A percentile compares a stretch with the other conserved stretches of the same genome.
Conservation (phyloP, 2,888 invertebrate species). For the Bimastos eiseni region DNA sequence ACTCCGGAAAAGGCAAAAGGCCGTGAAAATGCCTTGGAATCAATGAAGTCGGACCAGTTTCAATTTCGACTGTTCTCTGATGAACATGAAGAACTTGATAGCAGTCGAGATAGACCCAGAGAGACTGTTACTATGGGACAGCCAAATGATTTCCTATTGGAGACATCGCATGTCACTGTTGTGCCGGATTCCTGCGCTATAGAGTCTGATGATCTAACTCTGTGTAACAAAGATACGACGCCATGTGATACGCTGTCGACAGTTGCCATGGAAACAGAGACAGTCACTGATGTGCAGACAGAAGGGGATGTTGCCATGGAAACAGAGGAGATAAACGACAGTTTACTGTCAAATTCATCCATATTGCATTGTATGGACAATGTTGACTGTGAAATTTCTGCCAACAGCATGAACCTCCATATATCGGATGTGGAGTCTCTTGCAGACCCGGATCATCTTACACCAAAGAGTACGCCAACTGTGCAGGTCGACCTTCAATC, state of each 20-base stretch:
- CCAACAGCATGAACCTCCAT: not conserved
- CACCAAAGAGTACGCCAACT: not conserved
- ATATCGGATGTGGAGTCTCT: constrained; percentile 1
- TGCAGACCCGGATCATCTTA: not conserved
- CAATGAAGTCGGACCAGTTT: not conserved
- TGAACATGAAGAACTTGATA: not conserved
- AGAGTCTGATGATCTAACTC: not conserved
- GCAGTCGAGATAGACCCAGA: not conserved
- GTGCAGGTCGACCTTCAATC: not conserved
- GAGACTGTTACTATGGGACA: not conserved
- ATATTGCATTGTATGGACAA: not conserved
- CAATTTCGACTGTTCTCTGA: not conserved
- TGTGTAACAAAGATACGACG: not conserved
- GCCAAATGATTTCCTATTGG: not conserved
- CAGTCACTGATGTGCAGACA: not conserved
- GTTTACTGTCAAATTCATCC: not conserved
- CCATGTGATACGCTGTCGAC: not conserved
- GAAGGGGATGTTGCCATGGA: not conserved
- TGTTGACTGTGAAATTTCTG: not conserved
- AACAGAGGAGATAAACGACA: not conserved
- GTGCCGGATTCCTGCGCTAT: constrained; percentile 5
- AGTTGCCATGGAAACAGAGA: constrained; percentile 2
- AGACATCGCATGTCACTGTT: not conserved
- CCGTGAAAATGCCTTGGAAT: no score
- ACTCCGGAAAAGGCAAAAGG: not conserved